Conservation (phyloP, 2,888 invertebrate species). For the Eristalis pertinax region DNA sequence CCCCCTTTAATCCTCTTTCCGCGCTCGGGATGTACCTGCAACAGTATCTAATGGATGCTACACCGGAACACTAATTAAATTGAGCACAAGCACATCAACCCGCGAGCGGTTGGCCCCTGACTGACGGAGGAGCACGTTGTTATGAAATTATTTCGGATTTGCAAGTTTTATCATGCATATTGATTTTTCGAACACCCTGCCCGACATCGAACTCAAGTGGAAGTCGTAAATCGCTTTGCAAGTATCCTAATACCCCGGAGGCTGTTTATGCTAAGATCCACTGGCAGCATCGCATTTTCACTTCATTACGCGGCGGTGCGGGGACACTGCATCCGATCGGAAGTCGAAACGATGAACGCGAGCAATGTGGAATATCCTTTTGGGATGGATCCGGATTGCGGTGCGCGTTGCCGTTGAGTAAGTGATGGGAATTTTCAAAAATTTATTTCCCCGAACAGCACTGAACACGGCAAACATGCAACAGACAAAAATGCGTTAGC, state of each 20-base stretch:
- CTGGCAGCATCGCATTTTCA: conserved; percentile 9
- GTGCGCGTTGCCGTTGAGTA: neutral
- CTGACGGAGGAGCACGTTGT: conserved; percentile 2
- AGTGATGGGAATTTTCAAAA: neutral
- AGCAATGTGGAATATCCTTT: neutral
- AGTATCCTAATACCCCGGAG: conserved; percentile 25
- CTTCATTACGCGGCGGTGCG: neutral
- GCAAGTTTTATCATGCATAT: conserved; percentile 32
- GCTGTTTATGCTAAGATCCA: conserved; percentile 23
- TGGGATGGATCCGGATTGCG: neutral
- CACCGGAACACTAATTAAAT: conserved; percentile 60
- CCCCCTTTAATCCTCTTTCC: conserved; percentile 3
- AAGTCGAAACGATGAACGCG: neutral
- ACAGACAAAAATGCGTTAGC: conserved; percentile 62
- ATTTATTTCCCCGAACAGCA: neutral
- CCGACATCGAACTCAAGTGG: conserved; percentile 12
- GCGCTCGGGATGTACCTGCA: neutral
- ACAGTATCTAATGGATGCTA: conserved; percentile 39
- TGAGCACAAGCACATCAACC: conserved; percentile 29
- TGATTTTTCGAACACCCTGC: conserved; percentile 42
- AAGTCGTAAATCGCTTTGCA: conserved; percentile 37
- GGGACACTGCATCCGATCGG: neutral
- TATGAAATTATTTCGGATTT: conserved; percentile 17
- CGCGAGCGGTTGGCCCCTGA: neutral
- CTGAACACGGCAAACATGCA: conserved; percentile 30